Evolutionary conservation across 2,113 vertebrate species (phyloP), one percentile per base, ranked within the genome.

Genomic region (Climacteris rufus): DNA sequence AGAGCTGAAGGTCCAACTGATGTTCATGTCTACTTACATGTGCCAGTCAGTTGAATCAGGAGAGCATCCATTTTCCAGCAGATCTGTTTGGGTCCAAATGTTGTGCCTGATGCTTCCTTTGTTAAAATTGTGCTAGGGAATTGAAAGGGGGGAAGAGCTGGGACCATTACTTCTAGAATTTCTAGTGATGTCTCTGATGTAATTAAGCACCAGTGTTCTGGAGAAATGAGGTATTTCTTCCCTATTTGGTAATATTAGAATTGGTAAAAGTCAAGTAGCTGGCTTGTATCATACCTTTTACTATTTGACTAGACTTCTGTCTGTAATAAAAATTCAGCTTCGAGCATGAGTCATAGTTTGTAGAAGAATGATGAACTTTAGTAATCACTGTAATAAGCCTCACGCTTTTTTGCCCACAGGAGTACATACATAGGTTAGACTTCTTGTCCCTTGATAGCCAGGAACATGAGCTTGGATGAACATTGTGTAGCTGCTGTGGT

Each of bases 301-400:
- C 56, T 95, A 54, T 96, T 95, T 97, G 89, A 66, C 52, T 71
- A 93, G 69, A 59, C 61, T 85, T 37, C 66, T 42, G 28, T 47
- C 71, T 77, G 16, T 81, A 88, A 94, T 96, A 94, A 94, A 94
- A 96, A 75, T 49, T 79, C 83, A 72, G n/a, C 76, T 94, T 94
- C 82, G 56, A 84, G 27, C 25, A 33, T 96, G 82, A 95, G 61
- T 94, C 79, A 82, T 40, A 66, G 81, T 96, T 96, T 83, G 72
- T 70, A 79, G 59, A 91, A 85, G 53, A 74, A 86, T 1, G 2
- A 44, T 79, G 63, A 95, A 76, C 22, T 93, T 89, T 68, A 93
- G 33, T 76, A 87, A 88, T 40, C 19, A 33, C 23, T 1, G 4
- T 27, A 81, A 64, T 76, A 66, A 81, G 3, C 42, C 37, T 76